These are phyloP conservation scores for Eretmocerus hayati DNA, from an alignment of 2,888 invertebrate species.

Conservation along the genomic window DNA sequence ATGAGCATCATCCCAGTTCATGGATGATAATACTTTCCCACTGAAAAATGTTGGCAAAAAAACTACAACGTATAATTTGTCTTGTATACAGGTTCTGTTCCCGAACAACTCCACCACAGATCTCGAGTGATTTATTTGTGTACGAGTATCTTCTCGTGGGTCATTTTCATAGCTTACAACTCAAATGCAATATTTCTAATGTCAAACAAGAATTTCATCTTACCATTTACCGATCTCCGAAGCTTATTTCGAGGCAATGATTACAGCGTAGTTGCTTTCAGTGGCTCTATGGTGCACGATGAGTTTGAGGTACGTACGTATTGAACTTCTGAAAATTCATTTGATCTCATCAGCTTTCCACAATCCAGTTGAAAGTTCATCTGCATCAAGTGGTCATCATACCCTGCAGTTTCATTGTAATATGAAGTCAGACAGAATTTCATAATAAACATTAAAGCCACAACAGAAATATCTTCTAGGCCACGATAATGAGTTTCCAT, in stretches of 20 bases:
- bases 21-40: too few species aligned
- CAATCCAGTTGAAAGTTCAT: neutral
- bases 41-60: neutral
- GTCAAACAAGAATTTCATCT: slow-evolving; percentile 15
- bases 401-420: neutral
- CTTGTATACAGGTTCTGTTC: slow-evolving; percentile 14
- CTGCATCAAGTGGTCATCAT: neutral
- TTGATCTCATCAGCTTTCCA: too few species aligned
- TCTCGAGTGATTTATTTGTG: slow-evolving; percentile 15
- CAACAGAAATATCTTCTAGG: too few species aligned
- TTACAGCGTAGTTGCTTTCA: slow-evolving; percentile 18
- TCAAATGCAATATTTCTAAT: slow-evolving; percentile 19
- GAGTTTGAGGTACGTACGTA: slow-evolving; percentile 15
- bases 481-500: neutral
- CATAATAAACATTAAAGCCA: neutral
- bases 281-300: slow-evolving; percentile 20
- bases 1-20: too few species aligned
- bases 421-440: neutral
- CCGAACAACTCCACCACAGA: slow-evolving; percentile 14
- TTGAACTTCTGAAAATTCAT: too few species aligned
- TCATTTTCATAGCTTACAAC: slow-evolving; percentile 20
- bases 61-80: neutral
- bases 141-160: slow-evolving; percentile 21
- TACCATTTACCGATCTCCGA: slow-evolving; percentile 17
- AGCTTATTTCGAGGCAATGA: slow-evolving; percentile 12